A percentile compares a stretch with the other conserved stretches of the same genome.
phyloP scores from a whole-genome alignment of 1,140 invertebrate species.

The Piezodorus guildinii region DNA sequence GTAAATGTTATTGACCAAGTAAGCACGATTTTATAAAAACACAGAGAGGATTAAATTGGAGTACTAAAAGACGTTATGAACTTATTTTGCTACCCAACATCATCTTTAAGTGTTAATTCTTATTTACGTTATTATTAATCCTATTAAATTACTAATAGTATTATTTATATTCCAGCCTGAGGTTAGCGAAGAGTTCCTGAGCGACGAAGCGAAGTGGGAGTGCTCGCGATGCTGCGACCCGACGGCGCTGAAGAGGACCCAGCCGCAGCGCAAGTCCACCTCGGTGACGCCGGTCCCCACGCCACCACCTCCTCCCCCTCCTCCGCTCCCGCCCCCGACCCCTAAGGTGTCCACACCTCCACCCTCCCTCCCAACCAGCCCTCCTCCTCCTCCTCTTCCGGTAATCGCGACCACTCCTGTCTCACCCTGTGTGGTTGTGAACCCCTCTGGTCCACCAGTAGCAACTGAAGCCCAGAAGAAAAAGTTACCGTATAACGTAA shows the following conservation, averaged over 20 bases:
- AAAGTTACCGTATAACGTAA: constrained; percentile 44
- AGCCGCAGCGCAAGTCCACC: constrained; percentile 25
- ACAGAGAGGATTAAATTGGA: too few relatives aligned
- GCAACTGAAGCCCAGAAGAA: constrained; percentile 24
- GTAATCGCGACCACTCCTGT: background rate
- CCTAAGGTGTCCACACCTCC: too few relatives aligned
- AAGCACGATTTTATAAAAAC: too few relatives aligned
- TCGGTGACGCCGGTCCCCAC: background rate
- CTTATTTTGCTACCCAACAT: too few relatives aligned
- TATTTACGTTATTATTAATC: too few relatives aligned
- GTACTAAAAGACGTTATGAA: too few relatives aligned
- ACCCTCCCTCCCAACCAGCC: background rate
- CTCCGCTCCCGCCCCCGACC: background rate
- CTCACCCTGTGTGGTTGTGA: background rate
- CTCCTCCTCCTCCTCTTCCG: background rate
- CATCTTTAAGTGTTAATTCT: too few relatives aligned
- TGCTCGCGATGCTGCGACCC: constrained; percentile 47
- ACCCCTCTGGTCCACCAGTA: background rate
- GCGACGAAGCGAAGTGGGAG: constrained; percentile 42
- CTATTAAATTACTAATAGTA: background rate
- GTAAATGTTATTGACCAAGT: too few relatives aligned
- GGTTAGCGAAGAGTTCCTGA: constrained; percentile 36
- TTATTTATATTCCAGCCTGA: constrained; percentile 34
- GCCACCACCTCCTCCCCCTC: background rate
- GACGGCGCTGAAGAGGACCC: constrained; percentile 33